Conservation (phyloP, 2,888 invertebrate species). For the Polydrusus tereticollis region DNA sequence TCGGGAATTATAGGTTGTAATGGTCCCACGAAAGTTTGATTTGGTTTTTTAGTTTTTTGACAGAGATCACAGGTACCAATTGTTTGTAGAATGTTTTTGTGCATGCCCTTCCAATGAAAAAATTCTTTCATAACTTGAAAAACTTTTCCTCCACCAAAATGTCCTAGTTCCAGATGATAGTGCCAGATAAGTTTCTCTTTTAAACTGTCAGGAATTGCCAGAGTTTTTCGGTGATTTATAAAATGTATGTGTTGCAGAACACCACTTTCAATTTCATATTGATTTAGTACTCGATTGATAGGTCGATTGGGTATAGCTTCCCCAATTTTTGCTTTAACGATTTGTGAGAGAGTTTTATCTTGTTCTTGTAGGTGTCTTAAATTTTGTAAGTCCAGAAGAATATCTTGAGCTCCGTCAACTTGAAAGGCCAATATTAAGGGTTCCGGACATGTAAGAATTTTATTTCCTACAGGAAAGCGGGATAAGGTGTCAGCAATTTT, state of each 20-base stretch:
- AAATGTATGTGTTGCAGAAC: background rate
- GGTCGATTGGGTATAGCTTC: background rate
- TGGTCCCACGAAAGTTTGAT: background rate
- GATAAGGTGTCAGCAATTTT: background rate
- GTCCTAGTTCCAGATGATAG: conserved; percentile 17
- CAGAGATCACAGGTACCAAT: conserved; percentile 9
- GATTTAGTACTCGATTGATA: background rate
- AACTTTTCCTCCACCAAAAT: conserved; percentile 12
- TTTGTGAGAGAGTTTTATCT: background rate
- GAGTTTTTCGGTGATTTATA: background rate
- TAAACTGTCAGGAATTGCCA: background rate
- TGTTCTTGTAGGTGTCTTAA: background rate
- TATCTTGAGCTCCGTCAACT: background rate
- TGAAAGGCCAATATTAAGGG: background rate
- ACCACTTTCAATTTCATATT: background rate
- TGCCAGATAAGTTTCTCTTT: conserved; percentile 18
- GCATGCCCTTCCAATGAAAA: conserved; percentile 15
- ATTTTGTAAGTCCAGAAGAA: background rate
- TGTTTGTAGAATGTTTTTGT: background rate
- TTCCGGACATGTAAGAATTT: background rate
- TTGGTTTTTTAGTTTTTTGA: conserved; percentile 20
- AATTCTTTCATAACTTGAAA: background rate
- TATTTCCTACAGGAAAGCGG: background rate
- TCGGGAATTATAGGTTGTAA: background rate
- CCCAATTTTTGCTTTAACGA: background rate